A percentile compares a stretch with the other conserved stretches of the same genome.
These are phyloP conservation scores for Ceratina calcarata DNA, from an alignment of 1,140 invertebrate species.

Conservation along the genomic window DNA sequence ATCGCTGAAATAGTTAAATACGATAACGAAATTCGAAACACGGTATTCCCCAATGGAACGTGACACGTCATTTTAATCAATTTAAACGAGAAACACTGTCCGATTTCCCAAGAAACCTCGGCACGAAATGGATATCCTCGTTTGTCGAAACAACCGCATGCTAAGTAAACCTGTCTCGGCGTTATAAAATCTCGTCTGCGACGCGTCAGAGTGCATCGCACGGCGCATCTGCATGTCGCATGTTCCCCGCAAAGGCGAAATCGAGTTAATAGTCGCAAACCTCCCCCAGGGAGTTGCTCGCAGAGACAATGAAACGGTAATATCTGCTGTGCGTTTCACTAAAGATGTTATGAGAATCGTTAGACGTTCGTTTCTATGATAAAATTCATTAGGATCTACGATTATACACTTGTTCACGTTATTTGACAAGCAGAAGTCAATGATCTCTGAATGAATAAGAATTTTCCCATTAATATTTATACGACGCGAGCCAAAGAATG, in stretches of 20 bases:
- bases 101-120: too few relatives aligned
- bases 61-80: too few relatives aligned
- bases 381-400: too few relatives aligned
- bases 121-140: too few relatives aligned
- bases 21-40: too few relatives aligned
- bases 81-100: too few relatives aligned
- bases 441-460: too few relatives aligned
- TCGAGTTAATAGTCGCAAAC: slow-evolving; percentile 55
- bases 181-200: not conserved
- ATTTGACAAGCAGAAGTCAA: not conserved
- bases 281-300: slow-evolving; percentile 23
- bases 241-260: slow-evolving; percentile 47
- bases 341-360: not conserved
- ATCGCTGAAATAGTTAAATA: too few relatives aligned
- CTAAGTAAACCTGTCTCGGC: not conserved
- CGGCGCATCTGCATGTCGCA: slow-evolving; percentile 50
- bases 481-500: too few relatives aligned
- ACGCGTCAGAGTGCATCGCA: slow-evolving; percentile 40
- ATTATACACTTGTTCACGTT: not conserved
- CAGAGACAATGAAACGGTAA: slow-evolving; percentile 46
- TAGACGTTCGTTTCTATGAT: not conserved
- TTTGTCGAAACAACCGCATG: too few relatives aligned
- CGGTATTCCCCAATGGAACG: too few relatives aligned
- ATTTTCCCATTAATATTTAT: too few relatives aligned
- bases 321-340: slow-evolving; percentile 20